A percentile compares a stretch with the other conserved stretches of the same genome.
Evolutionary conservation across 2,113 vertebrate species (phyloP).

Genomic region (Podiceps cristatus): DNA sequence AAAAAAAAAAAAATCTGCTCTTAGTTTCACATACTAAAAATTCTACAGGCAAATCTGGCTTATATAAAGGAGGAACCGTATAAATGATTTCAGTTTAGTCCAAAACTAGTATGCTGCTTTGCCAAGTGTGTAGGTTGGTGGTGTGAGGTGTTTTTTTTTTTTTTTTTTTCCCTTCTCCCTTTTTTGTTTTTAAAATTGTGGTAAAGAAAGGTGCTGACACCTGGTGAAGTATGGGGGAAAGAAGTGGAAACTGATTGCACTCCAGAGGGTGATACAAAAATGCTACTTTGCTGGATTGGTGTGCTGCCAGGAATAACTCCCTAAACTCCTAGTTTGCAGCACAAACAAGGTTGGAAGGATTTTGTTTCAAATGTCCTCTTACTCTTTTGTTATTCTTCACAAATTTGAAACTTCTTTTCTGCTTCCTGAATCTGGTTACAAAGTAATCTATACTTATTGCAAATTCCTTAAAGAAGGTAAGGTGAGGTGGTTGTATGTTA

Average conservation of each 20-base stretch:
- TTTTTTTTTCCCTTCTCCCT: too few relatives aligned
- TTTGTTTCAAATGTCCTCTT: neutral
- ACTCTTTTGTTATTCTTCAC: neutral
- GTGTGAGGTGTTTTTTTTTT: neutral
- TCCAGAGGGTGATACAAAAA: neutral
- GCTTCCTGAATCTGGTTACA: neutral
- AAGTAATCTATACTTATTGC: neutral
- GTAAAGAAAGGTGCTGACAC: neutral
- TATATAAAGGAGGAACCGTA: neutral
- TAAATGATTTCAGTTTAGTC: neutral
- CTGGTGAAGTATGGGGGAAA: neutral
- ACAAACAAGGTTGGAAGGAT: neutral
- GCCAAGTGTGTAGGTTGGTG: neutral
- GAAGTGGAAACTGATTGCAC: neutral
- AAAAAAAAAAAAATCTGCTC: neutral
- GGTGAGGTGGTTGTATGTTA: neutral
- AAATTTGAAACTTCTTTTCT: neutral
- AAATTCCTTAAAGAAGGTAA: neutral
- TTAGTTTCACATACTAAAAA: neutral
- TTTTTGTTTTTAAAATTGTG: neutral
- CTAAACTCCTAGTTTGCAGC: neutral
- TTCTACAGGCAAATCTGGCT: neutral
- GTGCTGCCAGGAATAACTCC: slow-evolving; percentile 6
- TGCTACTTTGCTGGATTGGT: neutral
- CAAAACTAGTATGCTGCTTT: neutral